A percentile compares a stretch with the other conserved stretches of the same genome.
phyloP scores from a whole-genome alignment of 2,113 vertebrate species.

The Puffinus mauretanicus region DNA sequence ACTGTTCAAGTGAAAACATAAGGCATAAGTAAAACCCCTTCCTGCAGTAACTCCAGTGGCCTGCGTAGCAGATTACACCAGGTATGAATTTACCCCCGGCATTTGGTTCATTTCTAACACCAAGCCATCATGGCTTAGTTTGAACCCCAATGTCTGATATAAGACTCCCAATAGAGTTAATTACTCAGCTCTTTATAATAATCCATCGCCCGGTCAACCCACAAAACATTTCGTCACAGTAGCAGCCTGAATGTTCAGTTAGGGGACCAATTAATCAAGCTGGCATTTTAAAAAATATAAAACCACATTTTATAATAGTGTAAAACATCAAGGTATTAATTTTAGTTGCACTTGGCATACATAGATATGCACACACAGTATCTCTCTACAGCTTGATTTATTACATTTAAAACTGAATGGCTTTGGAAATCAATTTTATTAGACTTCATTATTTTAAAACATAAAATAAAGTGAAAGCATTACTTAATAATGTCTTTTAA shows the following conservation, averaged over 20 bases:
- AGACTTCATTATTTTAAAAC: constrained; percentile 29
- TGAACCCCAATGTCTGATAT: constrained; percentile 28
- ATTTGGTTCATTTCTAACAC: constrained; percentile 40
- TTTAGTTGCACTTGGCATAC: constrained; percentile 28
- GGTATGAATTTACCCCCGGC: constrained; percentile 25
- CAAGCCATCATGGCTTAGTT: constrained; percentile 17
- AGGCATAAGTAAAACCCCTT: neutral
- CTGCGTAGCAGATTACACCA: neutral
- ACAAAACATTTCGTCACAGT: constrained; percentile 52
- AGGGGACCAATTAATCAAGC: constrained; percentile 60
- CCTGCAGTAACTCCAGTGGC: neutral
- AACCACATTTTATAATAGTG: constrained; percentile 39
- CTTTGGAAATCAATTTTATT: constrained; percentile 60
- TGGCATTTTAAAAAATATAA: constrained; percentile 34
- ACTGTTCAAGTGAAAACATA: constrained; percentile 47
- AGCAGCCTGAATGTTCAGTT: constrained; percentile 52
- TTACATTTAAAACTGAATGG: constrained; percentile 9
- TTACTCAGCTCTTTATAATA: constrained; percentile 48
- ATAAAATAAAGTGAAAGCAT: constrained; percentile 45
- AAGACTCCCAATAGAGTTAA: constrained; percentile 51
- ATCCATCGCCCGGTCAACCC: constrained; percentile 18
- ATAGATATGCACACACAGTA: neutral
- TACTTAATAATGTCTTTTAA: constrained; percentile 30
- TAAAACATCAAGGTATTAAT: constrained; percentile 44
- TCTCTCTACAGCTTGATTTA: constrained; percentile 55